These are phyloP conservation scores for Eufriesea mexicana DNA, from an alignment of 1,140 invertebrate species.

Conservation along the genomic window DNA sequence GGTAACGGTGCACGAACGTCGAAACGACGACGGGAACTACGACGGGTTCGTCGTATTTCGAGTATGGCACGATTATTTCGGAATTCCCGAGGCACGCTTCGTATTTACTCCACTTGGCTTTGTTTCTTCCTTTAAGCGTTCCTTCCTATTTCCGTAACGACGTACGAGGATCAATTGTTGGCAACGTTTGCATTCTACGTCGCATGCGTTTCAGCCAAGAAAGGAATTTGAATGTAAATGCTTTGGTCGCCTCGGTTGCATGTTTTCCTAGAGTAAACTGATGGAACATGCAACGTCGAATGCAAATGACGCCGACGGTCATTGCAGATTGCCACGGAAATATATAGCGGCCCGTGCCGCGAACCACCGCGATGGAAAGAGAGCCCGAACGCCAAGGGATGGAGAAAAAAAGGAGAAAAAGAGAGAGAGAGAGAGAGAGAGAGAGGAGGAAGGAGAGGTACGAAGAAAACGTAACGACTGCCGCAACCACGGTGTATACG, in stretches of 20 bases:
- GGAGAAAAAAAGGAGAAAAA: not conserved
- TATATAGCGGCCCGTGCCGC: constrained; percentile 40
- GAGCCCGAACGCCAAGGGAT: too few relatives aligned
- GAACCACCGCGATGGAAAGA: constrained; percentile 14
- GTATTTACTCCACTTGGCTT: constrained; percentile 45
- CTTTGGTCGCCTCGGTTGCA: constrained; percentile 66
- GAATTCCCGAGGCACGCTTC: constrained; percentile 52
- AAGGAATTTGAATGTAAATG: constrained; percentile 70
- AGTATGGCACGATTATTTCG: constrained; percentile 57
- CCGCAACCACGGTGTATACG: constrained; percentile 36
- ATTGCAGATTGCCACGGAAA: constrained; percentile 69
- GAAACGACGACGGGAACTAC: constrained; percentile 3
- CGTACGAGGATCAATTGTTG: constrained; percentile 61
- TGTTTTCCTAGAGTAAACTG: constrained; percentile 70
- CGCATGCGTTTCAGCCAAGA: constrained; percentile 55
- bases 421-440: not conserved
- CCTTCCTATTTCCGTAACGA: constrained; percentile 60
- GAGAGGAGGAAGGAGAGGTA: not conserved
- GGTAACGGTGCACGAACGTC: not conserved
- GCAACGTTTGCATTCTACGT: constrained; percentile 55
- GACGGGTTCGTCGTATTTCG: constrained; percentile 24
- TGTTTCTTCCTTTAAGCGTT: constrained; percentile 56
- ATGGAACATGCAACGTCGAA: constrained; percentile 70
- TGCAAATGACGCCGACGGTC: constrained; percentile 67
- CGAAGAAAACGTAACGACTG: constrained; percentile 32